A percentile compares a stretch with the other conserved stretches of the same genome.
These are phyloP conservation scores for Thunnus thynnus DNA, from an alignment of 2,113 vertebrate species.

Conservation along the genomic window DNA sequence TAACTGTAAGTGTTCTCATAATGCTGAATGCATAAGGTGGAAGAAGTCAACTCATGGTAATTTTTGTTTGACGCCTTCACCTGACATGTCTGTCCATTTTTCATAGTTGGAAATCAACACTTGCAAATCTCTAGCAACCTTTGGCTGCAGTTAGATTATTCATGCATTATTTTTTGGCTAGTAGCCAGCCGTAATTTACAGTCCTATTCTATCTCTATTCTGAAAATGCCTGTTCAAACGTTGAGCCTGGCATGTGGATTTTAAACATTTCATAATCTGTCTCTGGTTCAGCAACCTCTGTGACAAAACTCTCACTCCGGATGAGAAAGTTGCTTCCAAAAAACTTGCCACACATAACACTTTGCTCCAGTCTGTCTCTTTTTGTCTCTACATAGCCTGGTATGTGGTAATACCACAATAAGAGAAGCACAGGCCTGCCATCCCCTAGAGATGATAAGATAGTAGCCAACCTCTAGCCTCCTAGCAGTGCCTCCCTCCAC, in stretches of 20 bases:
- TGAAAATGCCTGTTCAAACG: neutral
- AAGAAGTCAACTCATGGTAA: neutral
- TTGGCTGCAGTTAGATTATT: neutral
- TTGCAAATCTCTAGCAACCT: neutral
- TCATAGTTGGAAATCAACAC: neutral
- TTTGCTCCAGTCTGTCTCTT: constrained; percentile 7
- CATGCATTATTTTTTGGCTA: neutral
- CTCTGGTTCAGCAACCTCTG: neutral
- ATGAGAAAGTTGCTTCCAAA: neutral
- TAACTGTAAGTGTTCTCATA: neutral
- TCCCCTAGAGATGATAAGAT: constrained; percentile 12
- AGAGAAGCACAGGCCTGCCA: constrained; percentile 7
- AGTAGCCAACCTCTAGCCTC: constrained; percentile 39
- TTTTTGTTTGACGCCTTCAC: too few relatives aligned
- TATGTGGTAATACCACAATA: constrained; percentile 38
- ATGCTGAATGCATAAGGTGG: neutral
- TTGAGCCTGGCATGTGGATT: neutral
- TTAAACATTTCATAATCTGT: neutral
- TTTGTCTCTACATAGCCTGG: neutral
- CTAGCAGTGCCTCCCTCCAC: constrained; percentile 59
- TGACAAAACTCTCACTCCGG: neutral
- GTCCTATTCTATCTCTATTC: neutral
- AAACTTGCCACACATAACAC: constrained; percentile 12
- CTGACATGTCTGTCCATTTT: neutral
- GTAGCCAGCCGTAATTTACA: neutral